Evolutionary conservation across 1,140 invertebrate species (phyloP), one percentile per base, ranked within the genome.

Genomic region (Pseudachorutes palmiensis): DNA sequence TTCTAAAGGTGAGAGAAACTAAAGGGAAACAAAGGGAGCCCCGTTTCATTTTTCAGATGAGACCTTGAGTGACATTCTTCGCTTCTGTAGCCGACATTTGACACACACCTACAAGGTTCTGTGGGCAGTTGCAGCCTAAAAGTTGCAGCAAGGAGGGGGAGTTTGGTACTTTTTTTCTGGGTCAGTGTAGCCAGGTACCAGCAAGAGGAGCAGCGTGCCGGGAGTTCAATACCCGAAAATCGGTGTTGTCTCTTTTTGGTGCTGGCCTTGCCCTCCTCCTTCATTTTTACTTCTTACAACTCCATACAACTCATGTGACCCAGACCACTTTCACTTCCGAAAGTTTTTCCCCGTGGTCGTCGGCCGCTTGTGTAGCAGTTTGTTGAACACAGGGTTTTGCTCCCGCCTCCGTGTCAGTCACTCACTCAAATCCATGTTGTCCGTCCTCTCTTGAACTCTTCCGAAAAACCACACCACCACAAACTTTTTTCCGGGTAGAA

Each of bases 221-320:
- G 19, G 36, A 45, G 51, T 55, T 55, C 51, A 26, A 55, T 55
- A 22, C 5, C 51, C 51, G 51, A 55, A 55, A 55, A 55, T 14
- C 24, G 12, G 51, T 14, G 5, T 55, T 55, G 9, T 26, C 24
- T 55, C 24, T 5, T 55, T 55, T 14, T 12, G 14, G 9, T 55
- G 36, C 9, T 55, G 51, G 51, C 51, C 51, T 55, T 55, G 9
- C 9, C 51, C 51, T 55, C 51, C 12, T 14, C 12, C 24, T 55
- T 19, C 9, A 14, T 19, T 55, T 5, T 55, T 55, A 9, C 51
- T 19, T n/a, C n/a, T n/a, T n/a, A n/a, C n/a, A n/a, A n/a, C n/a
- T n/a, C n/a, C n/a, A n/a, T n/a, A n/a, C n/a, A n/a, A n/a, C n/a
- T n/a, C n/a, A n/a, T n/a, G n/a, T 55, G 12, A 19, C 24, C 12